A percentile compares a stretch with the other conserved stretches of the same genome.
phyloP scores from a whole-genome alignment of 2,888 invertebrate genomes.

The Lapara coniferarum region DNA sequence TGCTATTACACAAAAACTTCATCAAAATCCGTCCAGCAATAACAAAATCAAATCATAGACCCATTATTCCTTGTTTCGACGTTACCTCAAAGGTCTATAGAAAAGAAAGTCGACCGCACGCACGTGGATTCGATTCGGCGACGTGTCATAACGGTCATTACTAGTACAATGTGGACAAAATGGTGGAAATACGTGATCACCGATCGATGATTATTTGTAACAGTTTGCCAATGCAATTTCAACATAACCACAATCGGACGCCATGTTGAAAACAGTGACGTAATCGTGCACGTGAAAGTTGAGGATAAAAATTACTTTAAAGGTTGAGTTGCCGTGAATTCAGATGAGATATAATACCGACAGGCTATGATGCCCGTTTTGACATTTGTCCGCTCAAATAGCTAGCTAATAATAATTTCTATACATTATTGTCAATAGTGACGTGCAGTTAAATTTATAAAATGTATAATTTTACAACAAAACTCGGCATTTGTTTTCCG shows the following conservation, averaged over 20 bases:
- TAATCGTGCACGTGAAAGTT: not conserved
- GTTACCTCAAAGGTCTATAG: not conserved
- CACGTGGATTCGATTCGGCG: constrained; percentile 14
- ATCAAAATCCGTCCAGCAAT: not conserved
- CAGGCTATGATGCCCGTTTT: too few species aligned
- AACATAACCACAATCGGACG: constrained; percentile 41
- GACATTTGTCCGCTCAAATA: too few species aligned
- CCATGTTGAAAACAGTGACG: constrained; percentile 32
- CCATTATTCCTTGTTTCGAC: not conserved
- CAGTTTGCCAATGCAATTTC: constrained; percentile 51
- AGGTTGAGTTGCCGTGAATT: not conserved
- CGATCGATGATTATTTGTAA: constrained; percentile 31
- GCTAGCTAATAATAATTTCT: too few species aligned
- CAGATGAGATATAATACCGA: not conserved
- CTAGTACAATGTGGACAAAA: constrained; percentile 28
- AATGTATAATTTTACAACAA: too few species aligned
- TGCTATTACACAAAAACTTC: not conserved
- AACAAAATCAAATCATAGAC: not conserved
- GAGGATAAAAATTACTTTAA: not conserved
- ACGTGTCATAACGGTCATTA: constrained; percentile 20
- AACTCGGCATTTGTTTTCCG: too few species aligned
- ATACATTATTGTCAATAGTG: too few species aligned
- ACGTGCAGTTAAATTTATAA: too few species aligned
- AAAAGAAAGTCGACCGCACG: constrained; percentile 3
- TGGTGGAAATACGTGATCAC: constrained; percentile 48